These are phyloP conservation scores for Drosophila anomelani DNA, from an alignment of 2,888 invertebrate species.

Conservation along the genomic window DNA sequence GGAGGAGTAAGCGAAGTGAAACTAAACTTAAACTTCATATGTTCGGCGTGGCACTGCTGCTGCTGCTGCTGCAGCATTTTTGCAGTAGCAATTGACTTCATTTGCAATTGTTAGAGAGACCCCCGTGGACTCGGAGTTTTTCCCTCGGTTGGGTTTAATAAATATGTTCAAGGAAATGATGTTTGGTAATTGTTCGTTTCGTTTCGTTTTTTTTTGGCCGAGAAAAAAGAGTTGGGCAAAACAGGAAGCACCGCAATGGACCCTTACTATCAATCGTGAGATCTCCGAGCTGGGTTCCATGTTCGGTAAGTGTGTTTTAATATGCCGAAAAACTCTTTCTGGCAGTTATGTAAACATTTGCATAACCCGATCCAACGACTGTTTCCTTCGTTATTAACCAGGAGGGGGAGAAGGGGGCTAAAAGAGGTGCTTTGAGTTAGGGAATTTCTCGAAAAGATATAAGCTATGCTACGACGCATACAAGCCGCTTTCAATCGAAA, in stretches of 20 bases:
- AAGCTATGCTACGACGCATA: slow-evolving; percentile 1
- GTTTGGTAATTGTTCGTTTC: slow-evolving; percentile 82
- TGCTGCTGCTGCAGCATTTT: slow-evolving; percentile 50
- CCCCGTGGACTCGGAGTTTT: slow-evolving; percentile 50
- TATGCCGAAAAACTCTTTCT: slow-evolving; percentile 39
- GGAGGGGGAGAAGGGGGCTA: neutral
- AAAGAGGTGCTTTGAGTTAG: slow-evolving; percentile 12
- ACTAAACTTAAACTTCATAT: slow-evolving; percentile 65
- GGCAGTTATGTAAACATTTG: slow-evolving; percentile 60
- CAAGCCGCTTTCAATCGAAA: neutral
- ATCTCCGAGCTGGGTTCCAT: slow-evolving; percentile 54
- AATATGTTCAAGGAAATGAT: slow-evolving; percentile 84
- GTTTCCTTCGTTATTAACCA: slow-evolving; percentile 40
- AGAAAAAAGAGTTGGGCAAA: slow-evolving; percentile 30
- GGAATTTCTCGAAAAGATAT: slow-evolving; percentile 11
- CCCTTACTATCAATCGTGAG: slow-evolving; percentile 77
- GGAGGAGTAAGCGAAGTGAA: slow-evolving; percentile 35
- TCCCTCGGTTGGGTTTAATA: slow-evolving; percentile 82
- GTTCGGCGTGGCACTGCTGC: slow-evolving; percentile 36
- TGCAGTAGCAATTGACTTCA: slow-evolving; percentile 76
- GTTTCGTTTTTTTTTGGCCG: slow-evolving; percentile 7
- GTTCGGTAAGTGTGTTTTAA: slow-evolving; percentile 60
- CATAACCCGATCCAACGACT: slow-evolving; percentile 30
- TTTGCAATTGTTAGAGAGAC: slow-evolving; percentile 65
- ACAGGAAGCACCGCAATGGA: slow-evolving; percentile 61